These are phyloP conservation scores for Melanotaenia nigrans DNA, from an alignment of 2,797 vertebrate genomes.

Conservation along the genomic window DNA sequence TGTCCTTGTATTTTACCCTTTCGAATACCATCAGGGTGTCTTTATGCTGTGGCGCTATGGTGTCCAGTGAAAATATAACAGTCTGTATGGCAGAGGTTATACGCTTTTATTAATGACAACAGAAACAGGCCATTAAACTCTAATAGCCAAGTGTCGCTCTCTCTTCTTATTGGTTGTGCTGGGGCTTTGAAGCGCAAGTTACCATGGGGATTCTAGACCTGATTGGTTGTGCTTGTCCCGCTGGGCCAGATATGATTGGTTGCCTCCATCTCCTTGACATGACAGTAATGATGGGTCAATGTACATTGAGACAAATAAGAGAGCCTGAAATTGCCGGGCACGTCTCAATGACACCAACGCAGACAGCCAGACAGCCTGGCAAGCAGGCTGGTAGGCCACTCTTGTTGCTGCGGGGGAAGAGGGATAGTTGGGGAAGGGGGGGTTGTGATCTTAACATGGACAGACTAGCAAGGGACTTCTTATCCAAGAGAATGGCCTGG, in stretches of 20 bases:
- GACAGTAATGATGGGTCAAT: constrained; percentile 77
- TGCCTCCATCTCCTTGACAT: constrained; percentile 80
- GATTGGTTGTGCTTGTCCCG: constrained; percentile 64
- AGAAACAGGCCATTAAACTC: constrained; percentile 76
- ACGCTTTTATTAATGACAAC: constrained; percentile 76
- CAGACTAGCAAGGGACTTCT: constrained; percentile 51
- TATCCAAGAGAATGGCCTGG: constrained; percentile 49
- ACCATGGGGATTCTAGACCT: constrained; percentile 72
- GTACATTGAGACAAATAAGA: constrained; percentile 70
- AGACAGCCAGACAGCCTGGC: constrained; percentile 59
- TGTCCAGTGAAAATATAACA: constrained; percentile 52
- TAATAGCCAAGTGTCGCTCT: constrained; percentile 61
- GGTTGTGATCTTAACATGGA: constrained; percentile 42
- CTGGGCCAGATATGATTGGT: constrained; percentile 71
- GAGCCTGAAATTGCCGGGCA: constrained; percentile 65
- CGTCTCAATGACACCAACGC: constrained; percentile 80
- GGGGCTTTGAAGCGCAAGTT: constrained; percentile 65
- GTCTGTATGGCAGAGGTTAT: constrained; percentile 62
- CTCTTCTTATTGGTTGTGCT: constrained; percentile 65
- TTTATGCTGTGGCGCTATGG: constrained; percentile 36
- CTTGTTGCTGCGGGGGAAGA: constrained; percentile 58
- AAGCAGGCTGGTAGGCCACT: constrained; percentile 34
- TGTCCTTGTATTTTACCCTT: constrained; percentile 51
- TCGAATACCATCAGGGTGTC: constrained; percentile 36
- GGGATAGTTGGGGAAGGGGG: constrained; percentile 12